Percentiles rank a stretch among this genome's conserved stretches.
These are phyloP conservation scores for Herpailurus yagouaroundi DNA, from an alignment of 2,113 vertebrate genomes.

Conservation along the genomic window DNA sequence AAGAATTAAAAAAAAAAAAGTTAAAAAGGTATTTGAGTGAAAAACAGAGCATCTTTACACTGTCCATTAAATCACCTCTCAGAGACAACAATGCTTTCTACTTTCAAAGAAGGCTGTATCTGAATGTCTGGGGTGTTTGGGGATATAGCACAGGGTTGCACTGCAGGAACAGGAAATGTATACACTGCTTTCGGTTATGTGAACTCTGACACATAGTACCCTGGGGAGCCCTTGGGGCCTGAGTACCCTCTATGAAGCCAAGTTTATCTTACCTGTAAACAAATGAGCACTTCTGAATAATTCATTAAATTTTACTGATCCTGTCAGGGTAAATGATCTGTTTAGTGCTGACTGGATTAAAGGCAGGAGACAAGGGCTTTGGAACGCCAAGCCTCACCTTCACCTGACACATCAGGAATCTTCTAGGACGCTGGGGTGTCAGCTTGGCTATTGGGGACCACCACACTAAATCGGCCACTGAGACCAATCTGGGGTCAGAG, in stretches of 20 bases:
- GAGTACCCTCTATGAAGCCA: not conserved
- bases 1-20: too few species aligned
- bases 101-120: not conserved
- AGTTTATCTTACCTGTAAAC: slow-evolving; percentile 29
- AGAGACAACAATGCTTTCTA: not conserved
- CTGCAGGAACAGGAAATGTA: not conserved
- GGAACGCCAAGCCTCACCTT: not conserved
- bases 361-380: not conserved
- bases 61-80: not conserved
- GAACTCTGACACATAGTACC: not conserved
- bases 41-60: not conserved
- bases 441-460: not conserved
- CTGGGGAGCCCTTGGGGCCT: not conserved
- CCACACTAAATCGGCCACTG: not conserved
- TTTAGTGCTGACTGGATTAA: not conserved
- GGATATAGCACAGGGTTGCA: not conserved
- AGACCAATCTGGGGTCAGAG: not conserved
- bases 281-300: slow-evolving; percentile 56
- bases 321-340: not conserved
- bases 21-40: not conserved
- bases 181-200: not conserved
- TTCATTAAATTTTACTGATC: slow-evolving; percentile 51
- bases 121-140: not conserved
- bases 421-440: not conserved
- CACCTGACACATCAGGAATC: not conserved